Evolutionary conservation across 2,888 invertebrate species (phyloP), one percentile per base, ranked within the genome.

Genomic region (Apamea sordens): DNA sequence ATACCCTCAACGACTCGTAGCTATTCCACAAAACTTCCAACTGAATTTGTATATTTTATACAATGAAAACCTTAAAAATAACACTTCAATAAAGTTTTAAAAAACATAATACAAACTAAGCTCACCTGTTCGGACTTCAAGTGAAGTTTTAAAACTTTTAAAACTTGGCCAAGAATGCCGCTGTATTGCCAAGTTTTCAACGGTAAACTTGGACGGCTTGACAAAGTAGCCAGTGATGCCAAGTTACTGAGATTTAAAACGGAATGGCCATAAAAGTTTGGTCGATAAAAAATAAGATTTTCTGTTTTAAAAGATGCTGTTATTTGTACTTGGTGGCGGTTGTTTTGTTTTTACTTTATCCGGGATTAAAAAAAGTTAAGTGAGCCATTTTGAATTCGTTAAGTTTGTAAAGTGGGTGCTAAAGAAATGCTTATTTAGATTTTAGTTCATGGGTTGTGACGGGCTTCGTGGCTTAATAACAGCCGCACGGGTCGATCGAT

Each of bases 111-210:
- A 78, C 59, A 80, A 88, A 80, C 73, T 82, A 74, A 32, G 18
- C 61, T 85, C 76, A 89, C 86, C 82, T 86, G 82, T 81, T 71
- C 77, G 71, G 72, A 82, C 41, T 72, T 21, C 44, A 53, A 71
- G 41, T 28, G n/a, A 80, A 88, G 80, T 84, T 89, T 83, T 80
- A 69, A 82, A 88, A 84, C 64, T 86, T 79, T 85, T 75, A 75
- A 82, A 89, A 87, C 71, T 87, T 79, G 61, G 36, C 79, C 21
- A 76, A 44, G 78, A 82, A 87, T 89, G 81, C 71, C 68, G 72
- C 69, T 77, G 82, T 82, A 77, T 75, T 59, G 80, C 81, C 80
- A 89, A 89, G 89, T 88, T 85, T 67, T 47, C 56, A 44, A 75
- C 77, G 82, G 70, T 63, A 73, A 83, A 88, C 80, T 88, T 79